A percentile compares a stretch with the other conserved stretches of the same genome.
phyloP scores from a whole-genome alignment of 2,888 invertebrate species.

The Muscina levida region DNA sequence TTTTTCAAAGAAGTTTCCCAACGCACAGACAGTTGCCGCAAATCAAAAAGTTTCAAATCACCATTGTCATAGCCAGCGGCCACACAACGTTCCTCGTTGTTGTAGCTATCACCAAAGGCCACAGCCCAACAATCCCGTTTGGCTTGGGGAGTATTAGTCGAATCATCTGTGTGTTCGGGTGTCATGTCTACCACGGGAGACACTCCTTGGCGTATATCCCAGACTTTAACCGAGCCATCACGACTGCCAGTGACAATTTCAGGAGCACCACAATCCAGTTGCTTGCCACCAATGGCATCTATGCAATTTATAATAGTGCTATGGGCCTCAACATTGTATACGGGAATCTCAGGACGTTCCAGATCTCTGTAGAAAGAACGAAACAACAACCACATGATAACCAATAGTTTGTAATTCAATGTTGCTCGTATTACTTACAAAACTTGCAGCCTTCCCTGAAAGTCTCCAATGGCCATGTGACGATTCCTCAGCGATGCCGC shows the following conservation, averaged over 20 bases:
- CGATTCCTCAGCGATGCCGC: slow-evolving; percentile 90
- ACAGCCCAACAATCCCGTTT: slow-evolving; percentile 95
- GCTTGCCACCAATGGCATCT: slow-evolving; percentile 93
- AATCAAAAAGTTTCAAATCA: slow-evolving; percentile 95
- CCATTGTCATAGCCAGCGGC: slow-evolving; percentile 98
- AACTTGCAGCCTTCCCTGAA: slow-evolving; percentile 90
- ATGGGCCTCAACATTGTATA: slow-evolving; percentile 90
- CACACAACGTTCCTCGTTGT: slow-evolving; percentile 90
- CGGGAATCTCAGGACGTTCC: slow-evolving; percentile 85
- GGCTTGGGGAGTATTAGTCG: slow-evolving; percentile 81
- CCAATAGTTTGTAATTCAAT: too few species aligned
- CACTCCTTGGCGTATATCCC: slow-evolving; percentile 95
- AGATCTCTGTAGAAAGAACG: slow-evolving; percentile 84
- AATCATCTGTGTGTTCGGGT: slow-evolving; percentile 78
- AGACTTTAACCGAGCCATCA: slow-evolving; percentile 96
- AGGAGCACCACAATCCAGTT: slow-evolving; percentile 92
- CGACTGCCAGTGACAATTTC: slow-evolving; percentile 96
- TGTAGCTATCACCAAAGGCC: slow-evolving; percentile 94
- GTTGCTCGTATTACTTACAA: too few species aligned
- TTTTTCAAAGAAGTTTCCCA: slow-evolving; percentile 97
- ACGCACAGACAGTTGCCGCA: slow-evolving; percentile 88
- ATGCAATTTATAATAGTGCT: slow-evolving; percentile 93
- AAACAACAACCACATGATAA: too few species aligned
- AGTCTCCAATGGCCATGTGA: slow-evolving; percentile 94
- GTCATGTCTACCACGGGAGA: slow-evolving; percentile 92